Evolutionary conservation across 1,140 invertebrate species (phyloP).

Genomic region (Diabrotica undecimpunctata): DNA sequence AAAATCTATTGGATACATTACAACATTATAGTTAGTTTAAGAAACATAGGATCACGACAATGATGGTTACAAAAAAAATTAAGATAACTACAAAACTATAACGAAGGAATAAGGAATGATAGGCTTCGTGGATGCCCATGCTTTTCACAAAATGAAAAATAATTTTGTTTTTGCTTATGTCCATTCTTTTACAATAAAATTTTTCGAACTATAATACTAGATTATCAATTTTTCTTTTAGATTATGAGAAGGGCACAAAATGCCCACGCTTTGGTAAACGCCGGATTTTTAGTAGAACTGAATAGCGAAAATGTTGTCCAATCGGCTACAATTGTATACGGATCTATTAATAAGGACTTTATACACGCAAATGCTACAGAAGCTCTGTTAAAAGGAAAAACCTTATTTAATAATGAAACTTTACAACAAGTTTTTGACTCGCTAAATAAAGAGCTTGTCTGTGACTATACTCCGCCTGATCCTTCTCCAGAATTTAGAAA

Average conservation of each 20-base stretch:
- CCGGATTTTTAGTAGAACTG: conserved; percentile 70
- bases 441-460: conserved; percentile 60
- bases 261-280: conserved; percentile 78
- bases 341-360: conserved; percentile 68
- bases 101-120: no score
- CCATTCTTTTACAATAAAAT: background rate
- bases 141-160: no score
- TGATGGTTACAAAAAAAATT: no score
- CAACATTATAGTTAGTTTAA: no score
- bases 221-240: conserved; percentile 13
- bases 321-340: conserved; percentile 51
- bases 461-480: conserved; percentile 60
- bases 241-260: conserved; percentile 76
- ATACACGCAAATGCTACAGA: conserved; percentile 69
- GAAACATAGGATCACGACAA: no score
- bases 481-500: conserved; percentile 63
- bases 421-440: conserved; percentile 56
- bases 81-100: no score
- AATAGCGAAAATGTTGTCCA: conserved; percentile 23
- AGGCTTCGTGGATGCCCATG: no score
- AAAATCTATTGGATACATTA: no score
- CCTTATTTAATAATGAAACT: conserved; percentile 50
- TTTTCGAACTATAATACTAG: background rate
- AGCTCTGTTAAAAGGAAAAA: conserved; percentile 56
- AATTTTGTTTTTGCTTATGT: no score